These are phyloP conservation scores for Presbytis comata DNA, from an alignment of 2,797 vertebrate genomes.

Conservation along the genomic window DNA sequence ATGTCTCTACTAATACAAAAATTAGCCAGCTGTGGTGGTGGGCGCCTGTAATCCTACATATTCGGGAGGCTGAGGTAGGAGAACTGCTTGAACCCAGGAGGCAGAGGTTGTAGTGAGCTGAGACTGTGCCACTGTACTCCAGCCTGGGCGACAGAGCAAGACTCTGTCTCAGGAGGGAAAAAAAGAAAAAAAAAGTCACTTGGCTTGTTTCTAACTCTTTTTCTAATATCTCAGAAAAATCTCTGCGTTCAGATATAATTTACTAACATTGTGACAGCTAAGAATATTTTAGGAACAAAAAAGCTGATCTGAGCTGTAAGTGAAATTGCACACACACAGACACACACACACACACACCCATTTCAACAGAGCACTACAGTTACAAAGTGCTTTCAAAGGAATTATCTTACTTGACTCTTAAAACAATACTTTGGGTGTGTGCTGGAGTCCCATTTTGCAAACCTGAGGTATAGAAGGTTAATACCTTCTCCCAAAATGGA, in stretches of 20 bases:
- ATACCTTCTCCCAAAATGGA: not conserved
- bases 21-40: not conserved
- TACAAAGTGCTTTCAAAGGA: not conserved
- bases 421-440: not conserved
- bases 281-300: constrained; percentile 32
- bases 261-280: not conserved
- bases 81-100: not conserved
- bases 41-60: not conserved
- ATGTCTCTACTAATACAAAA: not conserved
- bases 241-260: constrained; percentile 12
- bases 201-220: not conserved
- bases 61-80: not conserved
- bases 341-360: not conserved
- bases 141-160: not conserved
- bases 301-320: not conserved
- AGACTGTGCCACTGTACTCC: not conserved
- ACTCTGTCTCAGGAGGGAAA: not conserved
- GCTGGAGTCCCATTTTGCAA: not conserved
- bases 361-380: not conserved
- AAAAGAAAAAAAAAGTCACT: not conserved
- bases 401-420: not conserved
- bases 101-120: not conserved
- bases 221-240: constrained; percentile 1
- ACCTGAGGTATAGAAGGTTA: constrained; percentile 26
- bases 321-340: not conserved